These are phyloP conservation scores for Procambarus clarkii DNA, from an alignment of 1,140 invertebrate species.

Conservation along the genomic window DNA sequence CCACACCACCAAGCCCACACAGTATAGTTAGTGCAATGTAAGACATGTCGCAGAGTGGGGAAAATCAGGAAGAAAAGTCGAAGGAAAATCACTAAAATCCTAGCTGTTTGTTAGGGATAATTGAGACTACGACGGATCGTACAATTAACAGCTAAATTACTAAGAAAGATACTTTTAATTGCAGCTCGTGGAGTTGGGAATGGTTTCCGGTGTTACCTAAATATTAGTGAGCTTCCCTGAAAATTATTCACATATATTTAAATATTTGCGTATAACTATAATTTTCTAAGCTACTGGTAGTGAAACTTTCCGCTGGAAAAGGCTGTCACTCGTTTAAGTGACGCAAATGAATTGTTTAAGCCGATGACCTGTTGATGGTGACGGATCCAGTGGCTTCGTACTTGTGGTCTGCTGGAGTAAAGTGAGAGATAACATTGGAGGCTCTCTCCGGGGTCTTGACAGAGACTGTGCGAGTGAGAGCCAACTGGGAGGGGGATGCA, in stretches of 20 bases:
- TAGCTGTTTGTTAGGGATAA: too few relatives aligned
- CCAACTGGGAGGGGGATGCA: neutral
- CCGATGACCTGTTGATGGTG: slow-evolving; percentile 28
- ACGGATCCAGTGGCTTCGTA: slow-evolving; percentile 62
- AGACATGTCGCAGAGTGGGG: too few relatives aligned
- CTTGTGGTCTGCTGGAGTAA: slow-evolving; percentile 45
- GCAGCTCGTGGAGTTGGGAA: neutral
- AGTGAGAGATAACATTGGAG: slow-evolving; percentile 44
- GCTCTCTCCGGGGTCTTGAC: slow-evolving; percentile 52
- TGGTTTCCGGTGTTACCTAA: neutral
- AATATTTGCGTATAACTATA: too few relatives aligned
- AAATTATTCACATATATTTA: neutral
- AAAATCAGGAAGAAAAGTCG: too few relatives aligned
- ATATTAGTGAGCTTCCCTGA: neutral
- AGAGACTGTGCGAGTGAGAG: slow-evolving; percentile 51
- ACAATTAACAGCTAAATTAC: too few relatives aligned
- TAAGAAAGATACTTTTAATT: neutral
- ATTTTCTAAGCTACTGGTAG: too few relatives aligned
- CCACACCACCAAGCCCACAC: too few relatives aligned
- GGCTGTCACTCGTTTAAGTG: neutral
- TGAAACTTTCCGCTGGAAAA: neutral
- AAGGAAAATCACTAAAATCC: too few relatives aligned
- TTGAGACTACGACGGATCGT: too few relatives aligned
- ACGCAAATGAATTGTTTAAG: neutral
- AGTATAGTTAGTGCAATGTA: too few relatives aligned